Percentiles rank a stretch among this genome's conserved stretches.
Evolutionary conservation across 2,888 invertebrate genomes (phyloP).

Genomic region (Philereme transversata): DNA sequence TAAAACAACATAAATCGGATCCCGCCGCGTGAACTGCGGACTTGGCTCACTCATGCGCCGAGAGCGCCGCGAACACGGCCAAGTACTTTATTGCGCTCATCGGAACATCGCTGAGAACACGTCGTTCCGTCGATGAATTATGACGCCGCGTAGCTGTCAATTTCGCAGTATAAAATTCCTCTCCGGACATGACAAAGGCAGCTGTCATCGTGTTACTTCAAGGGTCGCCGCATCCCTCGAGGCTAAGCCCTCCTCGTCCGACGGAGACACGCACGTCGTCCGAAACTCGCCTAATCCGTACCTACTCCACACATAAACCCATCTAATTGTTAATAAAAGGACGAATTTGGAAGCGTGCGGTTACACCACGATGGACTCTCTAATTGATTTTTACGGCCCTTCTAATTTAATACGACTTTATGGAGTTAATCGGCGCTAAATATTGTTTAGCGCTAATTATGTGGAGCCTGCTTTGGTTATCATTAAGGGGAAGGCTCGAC

Average conservation of each 20-base stretch:
- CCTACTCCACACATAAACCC: constrained; percentile 80
- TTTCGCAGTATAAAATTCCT: constrained; percentile 79
- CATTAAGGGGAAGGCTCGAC: constrained; percentile 49
- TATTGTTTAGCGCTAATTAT: constrained; percentile 73
- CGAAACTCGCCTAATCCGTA: constrained; percentile 75
- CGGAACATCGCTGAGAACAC: constrained; percentile 63
- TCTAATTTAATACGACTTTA: constrained; percentile 71
- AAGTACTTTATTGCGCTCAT: constrained; percentile 71
- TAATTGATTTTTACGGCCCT: constrained; percentile 80
- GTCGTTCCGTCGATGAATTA: constrained; percentile 65
- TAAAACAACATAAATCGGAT: constrained; percentile 73
- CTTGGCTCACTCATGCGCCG: constrained; percentile 58
- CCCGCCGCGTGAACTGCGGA: constrained; percentile 66
- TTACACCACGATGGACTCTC: constrained; percentile 69
- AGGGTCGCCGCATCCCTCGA: constrained; percentile 75
- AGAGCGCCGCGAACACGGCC: constrained; percentile 57
- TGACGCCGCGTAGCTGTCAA: constrained; percentile 72
- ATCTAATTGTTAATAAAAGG: constrained; percentile 83
- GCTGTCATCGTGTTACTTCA: constrained; percentile 75
- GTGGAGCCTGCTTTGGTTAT: constrained; percentile 61
- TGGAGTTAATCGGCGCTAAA: constrained; percentile 69
- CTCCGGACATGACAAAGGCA: constrained; percentile 75
- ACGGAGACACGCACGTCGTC: constrained; percentile 74
- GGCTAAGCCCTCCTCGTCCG: constrained; percentile 74
- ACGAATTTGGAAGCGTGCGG: constrained; percentile 76